These are phyloP conservation scores for Neogobius melanostomus DNA, from an alignment of 2,113 vertebrate genomes.

Conservation along the genomic window DNA sequence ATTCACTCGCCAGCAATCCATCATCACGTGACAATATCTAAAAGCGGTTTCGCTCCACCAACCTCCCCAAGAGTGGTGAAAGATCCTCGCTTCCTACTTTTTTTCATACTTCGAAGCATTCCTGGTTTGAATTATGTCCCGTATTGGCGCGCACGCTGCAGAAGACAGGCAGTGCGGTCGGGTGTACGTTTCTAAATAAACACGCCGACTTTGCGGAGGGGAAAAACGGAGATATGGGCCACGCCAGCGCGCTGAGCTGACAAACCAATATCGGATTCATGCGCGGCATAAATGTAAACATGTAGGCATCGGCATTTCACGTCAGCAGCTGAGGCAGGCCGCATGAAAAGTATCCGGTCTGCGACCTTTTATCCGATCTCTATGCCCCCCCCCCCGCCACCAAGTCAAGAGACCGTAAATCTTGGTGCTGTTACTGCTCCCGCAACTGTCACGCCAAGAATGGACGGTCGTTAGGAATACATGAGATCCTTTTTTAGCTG, in stretches of 20 bases:
- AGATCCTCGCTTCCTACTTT: constrained; percentile 55
- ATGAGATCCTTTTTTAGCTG: constrained; percentile 53
- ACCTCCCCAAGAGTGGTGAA: constrained; percentile 43
- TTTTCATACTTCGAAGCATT: constrained; percentile 45
- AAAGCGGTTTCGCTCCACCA: constrained; percentile 48
- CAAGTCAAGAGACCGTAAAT: constrained; percentile 66
- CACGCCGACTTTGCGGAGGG: constrained; percentile 44
- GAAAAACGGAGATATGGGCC: constrained; percentile 57
- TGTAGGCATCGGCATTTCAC: constrained; percentile 27
- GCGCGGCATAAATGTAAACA: constrained; percentile 49
- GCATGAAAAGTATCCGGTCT: constrained; percentile 63
- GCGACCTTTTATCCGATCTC: constrained; percentile 57
- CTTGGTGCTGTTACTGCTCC: constrained; percentile 50
- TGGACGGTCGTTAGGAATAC: constrained; percentile 61
- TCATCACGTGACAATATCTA: constrained; percentile 68
- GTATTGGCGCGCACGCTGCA: constrained; percentile 48
- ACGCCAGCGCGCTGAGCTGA: constrained; percentile 38
- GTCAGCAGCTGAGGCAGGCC: constrained; percentile 35
- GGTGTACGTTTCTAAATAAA: constrained; percentile 65
- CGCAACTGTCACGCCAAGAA: constrained; percentile 58
- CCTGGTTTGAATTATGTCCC: constrained; percentile 70
- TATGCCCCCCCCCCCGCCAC: constrained; percentile 7
- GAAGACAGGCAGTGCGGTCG: constrained; percentile 55
- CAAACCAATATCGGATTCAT: constrained; percentile 55
- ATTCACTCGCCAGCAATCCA: constrained; percentile 54